Evolutionary conservation across 2,113 vertebrate species (phyloP).

Genomic region (Pampusana beccarii): DNA sequence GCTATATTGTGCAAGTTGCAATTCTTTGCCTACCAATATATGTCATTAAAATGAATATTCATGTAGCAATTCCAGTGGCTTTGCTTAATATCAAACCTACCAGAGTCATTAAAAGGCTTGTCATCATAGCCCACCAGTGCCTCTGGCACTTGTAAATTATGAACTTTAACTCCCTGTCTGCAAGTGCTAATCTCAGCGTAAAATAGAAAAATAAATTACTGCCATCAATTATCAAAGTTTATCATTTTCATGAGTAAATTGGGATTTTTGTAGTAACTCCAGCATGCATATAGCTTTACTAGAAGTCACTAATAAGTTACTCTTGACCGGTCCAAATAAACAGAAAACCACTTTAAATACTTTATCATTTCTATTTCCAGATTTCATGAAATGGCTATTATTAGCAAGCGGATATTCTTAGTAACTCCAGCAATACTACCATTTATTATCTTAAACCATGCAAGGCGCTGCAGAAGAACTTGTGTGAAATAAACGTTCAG

Average conservation of each 20-base stretch:
- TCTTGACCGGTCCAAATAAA: neutral
- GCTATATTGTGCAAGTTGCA: slow-evolving; percentile 25
- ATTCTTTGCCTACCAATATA: slow-evolving; percentile 11
- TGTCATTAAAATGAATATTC: slow-evolving; percentile 64
- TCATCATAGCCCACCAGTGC: slow-evolving; percentile 9
- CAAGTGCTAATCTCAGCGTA: slow-evolving; percentile 20
- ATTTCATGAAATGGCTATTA: neutral
- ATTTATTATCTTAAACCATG: neutral
- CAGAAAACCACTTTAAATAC: slow-evolving; percentile 1
- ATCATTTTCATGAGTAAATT: slow-evolving; percentile 30
- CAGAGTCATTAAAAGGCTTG: slow-evolving; percentile 61
- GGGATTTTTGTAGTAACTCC: neutral
- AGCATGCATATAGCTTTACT: neutral
- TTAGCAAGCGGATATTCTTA: neutral
- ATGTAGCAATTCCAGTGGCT: slow-evolving; percentile 20
- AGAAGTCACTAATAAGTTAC: neutral
- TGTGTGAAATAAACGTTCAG: neutral
- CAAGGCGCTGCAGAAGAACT: neutral
- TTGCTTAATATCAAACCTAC: slow-evolving; percentile 38
- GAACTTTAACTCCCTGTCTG: slow-evolving; percentile 29
- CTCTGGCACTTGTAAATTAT: slow-evolving; percentile 46
- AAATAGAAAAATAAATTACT: slow-evolving; percentile 50
- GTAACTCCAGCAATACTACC: neutral
- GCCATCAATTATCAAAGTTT: slow-evolving; percentile 50
- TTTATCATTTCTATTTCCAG: neutral